Evolutionary conservation across 2,113 vertebrate species (phyloP), one percentile per base, ranked within the genome.

Genomic region (Rhabdornis inornatus): DNA sequence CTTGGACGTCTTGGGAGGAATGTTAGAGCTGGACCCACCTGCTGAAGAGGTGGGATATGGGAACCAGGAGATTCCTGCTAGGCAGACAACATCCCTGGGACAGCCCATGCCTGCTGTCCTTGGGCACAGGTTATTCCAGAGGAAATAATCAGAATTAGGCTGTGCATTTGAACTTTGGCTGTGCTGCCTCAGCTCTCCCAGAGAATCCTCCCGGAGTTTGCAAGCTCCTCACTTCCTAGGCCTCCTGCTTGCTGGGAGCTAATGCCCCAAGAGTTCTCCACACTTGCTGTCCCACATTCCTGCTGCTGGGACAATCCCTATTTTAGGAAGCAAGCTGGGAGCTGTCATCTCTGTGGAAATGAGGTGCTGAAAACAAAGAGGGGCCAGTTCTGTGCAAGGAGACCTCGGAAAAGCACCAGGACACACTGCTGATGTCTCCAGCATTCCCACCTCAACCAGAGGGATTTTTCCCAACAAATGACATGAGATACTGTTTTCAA

Each of bases 381-480:
- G 6, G 13, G 37, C 8, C 11, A 49, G n/a, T 13, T n/a, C 14
- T 39, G 37, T 1, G 1, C 42, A 33, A 4, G 1, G 2, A 68
- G 65, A 45, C n/a, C 33, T 68, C 20, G 3, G 31, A 50, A 61
- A 90, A 40, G 50, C 55, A 77, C 12, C 25, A 22, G 53, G n/a
- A 23, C 0, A 3, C n/a, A 18, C 57, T 42, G 23, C 33, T 63
- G 79, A 93, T 64, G 25, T 55, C 70, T 47, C 24, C 53, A 68
- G 31, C 63, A n/a, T 49, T 87, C 66, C 64, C 7, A 3, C 35
- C 71, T 59, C 42, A 13, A 23, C 25, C 1, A 1, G 11, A 39
- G 30, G 39, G 44, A 18, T 23, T 78, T 84, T 63, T 78, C 66
- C 37, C 47, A 63, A 31, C 33, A 44, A 53, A 78, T 27, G 47